These are phyloP conservation scores for Scelioninae gen. 1 DNA, from an alignment of 2,888 invertebrate genomes.

Conservation along the genomic window DNA sequence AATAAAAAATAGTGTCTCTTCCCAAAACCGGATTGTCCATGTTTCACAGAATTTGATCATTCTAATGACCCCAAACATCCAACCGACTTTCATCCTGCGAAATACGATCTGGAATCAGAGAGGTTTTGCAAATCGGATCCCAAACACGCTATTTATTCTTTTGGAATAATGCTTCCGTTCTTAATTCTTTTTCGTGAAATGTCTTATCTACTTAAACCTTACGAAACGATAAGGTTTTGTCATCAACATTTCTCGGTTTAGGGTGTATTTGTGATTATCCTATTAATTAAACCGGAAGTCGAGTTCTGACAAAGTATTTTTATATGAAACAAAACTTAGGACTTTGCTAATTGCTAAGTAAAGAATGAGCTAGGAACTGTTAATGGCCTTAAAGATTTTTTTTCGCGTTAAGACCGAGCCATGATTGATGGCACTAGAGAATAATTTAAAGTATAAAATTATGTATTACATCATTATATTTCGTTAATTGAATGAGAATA, in stretches of 20 bases:
- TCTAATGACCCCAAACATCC: background rate
- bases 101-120: background rate
- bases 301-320: slow-evolving; percentile 11
- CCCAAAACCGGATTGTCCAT: background rate
- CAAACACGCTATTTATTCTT: slow-evolving; percentile 1
- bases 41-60: background rate
- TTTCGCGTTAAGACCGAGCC: slow-evolving; percentile 16
- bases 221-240: slow-evolving; percentile 28
- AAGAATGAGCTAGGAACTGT: slow-evolving; percentile 17
- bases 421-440: slow-evolving; percentile 24
- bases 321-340: slow-evolving; percentile 14
- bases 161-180: slow-evolving; percentile 24
- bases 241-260: slow-evolving; percentile 23
- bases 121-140: slow-evolving; percentile 5
- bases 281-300: slow-evolving; percentile 26
- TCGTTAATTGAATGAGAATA: no score
- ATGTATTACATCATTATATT: background rate
- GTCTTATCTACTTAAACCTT: background rate
- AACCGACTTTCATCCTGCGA: background rate
- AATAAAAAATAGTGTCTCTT: background rate
- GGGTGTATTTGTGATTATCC: slow-evolving; percentile 47
- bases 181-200: slow-evolving; percentile 19
- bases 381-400: slow-evolving; percentile 37
- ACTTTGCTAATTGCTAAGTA: slow-evolving; percentile 27
- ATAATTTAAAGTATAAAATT: slow-evolving; percentile 18